These are phyloP conservation scores for Rhingia rostrata DNA, from an alignment of 2,888 invertebrate species.

Conservation along the genomic window DNA sequence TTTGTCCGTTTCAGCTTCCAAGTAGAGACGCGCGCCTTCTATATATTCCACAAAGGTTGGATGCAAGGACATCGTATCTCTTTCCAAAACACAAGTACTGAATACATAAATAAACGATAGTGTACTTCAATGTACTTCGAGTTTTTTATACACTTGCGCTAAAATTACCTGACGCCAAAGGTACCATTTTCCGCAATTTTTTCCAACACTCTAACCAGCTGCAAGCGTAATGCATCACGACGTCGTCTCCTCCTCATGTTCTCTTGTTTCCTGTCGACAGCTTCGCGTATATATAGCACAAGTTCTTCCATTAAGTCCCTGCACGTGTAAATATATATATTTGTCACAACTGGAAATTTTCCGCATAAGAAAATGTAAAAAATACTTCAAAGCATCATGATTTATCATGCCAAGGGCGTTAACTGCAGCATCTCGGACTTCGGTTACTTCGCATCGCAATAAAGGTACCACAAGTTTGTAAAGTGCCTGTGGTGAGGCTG, in stretches of 20 bases:
- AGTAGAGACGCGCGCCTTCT: conserved; percentile 94
- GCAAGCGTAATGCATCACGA: conserved; percentile 95
- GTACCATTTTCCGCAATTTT: conserved; percentile 96
- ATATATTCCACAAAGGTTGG: conserved; percentile 96
- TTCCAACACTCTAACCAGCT: conserved; percentile 95
- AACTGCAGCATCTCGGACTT: conserved; percentile 97
- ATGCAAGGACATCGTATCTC: conserved; percentile 92
- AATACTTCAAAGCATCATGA: conserved; percentile 94
- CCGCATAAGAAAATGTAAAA: neutral
- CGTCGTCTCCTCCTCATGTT: conserved; percentile 95
- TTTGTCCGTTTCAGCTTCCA: conserved; percentile 97
- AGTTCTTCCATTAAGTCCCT: conserved; percentile 99
- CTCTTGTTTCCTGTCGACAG: conserved; percentile 98
- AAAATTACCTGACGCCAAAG: conserved; percentile 88
- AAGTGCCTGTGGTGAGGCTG: conserved; percentile 91
- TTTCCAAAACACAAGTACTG: conserved; percentile 92
- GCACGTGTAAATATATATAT: conserved; percentile 47
- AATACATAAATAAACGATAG: conserved; percentile 14
- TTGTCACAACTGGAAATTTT: neutral
- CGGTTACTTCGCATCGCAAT: conserved; percentile 95
- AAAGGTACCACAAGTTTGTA: conserved; percentile 97
- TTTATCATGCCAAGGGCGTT: conserved; percentile 97
- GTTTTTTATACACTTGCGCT: conserved; percentile 8
- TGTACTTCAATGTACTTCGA: conserved; percentile 2
- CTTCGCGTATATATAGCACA: conserved; percentile 94